Evolutionary conservation across 2,113 vertebrate genomes (phyloP).

Genomic region (Grantiella picta): DNA sequence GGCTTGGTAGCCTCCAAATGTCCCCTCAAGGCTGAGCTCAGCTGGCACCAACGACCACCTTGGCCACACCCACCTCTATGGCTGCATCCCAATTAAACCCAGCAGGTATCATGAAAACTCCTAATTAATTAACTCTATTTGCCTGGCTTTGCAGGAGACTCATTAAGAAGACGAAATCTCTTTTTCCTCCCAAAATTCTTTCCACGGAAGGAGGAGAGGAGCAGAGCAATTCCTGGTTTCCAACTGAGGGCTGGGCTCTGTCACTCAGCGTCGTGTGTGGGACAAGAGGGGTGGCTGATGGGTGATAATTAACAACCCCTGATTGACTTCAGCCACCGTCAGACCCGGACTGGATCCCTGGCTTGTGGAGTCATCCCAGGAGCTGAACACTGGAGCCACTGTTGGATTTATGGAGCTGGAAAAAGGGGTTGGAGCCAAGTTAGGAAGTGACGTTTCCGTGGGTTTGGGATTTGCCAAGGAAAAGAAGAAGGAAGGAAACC

Average conservation of each 20-base stretch:
- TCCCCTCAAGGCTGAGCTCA: background rate
- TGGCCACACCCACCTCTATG: rapidly evolving
- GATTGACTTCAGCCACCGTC: background rate
- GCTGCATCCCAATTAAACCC: background rate
- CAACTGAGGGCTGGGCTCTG: rapidly evolving
- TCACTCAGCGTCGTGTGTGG: rapidly evolving
- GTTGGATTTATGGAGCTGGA: background rate
- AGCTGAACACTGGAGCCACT: background rate
- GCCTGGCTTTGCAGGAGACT: background rate
- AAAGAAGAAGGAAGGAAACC: background rate
- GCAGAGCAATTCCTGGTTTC: background rate
- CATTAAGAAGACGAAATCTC: background rate
- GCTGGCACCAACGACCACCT: background rate
- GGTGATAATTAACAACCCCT: rapidly evolving
- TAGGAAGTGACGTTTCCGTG: rapidly evolving
- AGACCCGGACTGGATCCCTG: background rate
- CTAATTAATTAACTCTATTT: background rate
- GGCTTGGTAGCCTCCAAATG: background rate
- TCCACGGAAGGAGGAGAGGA: background rate
- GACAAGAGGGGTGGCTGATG: rapidly evolving
- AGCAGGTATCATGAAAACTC: background rate
- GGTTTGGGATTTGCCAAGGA: background rate
- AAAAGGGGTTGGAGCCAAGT: background rate
- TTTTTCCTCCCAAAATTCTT: background rate
- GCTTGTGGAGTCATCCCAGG: background rate